phyloP scores from a whole-genome alignment of 2,113 vertebrate species.

The Conger conger region DNA sequence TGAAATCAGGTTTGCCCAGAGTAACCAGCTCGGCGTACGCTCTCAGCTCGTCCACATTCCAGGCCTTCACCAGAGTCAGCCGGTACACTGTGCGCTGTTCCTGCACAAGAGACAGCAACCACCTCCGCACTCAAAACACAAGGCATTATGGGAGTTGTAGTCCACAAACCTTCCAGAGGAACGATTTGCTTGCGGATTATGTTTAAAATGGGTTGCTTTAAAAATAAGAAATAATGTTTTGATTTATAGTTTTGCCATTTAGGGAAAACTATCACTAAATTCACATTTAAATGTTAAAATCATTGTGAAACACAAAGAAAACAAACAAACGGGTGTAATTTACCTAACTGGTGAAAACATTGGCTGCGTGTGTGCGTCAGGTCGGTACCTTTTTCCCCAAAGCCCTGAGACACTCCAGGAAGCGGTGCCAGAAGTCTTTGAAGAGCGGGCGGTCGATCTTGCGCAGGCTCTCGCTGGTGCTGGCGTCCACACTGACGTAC shows the following conservation, averaged over 20 bases:
- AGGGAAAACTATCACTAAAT: too few relatives aligned
- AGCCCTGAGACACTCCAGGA: conserved; percentile 87
- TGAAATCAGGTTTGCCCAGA: conserved; percentile 87
- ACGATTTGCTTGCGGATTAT: too few relatives aligned
- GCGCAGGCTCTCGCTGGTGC: conserved; percentile 89
- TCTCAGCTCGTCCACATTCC: conserved; percentile 91
- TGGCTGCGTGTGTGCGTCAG: neutral
- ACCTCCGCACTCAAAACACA: neutral
- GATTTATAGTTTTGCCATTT: too few relatives aligned
- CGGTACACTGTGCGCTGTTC: conserved; percentile 89
- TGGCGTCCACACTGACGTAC: conserved; percentile 93
- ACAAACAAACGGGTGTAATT: too few relatives aligned
- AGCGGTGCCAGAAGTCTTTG: conserved; percentile 96
- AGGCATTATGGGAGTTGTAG: too few relatives aligned
- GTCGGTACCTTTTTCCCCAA: conserved; percentile 86
- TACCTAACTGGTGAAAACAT: too few relatives aligned
- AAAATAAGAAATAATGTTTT: too few relatives aligned
- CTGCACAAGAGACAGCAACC: conserved; percentile 55
- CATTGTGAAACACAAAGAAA: too few relatives aligned
- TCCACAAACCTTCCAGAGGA: too few relatives aligned
- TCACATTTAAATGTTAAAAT: too few relatives aligned
- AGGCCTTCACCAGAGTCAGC: conserved; percentile 90
- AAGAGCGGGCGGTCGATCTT: conserved; percentile 94
- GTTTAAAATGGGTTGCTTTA: too few relatives aligned
- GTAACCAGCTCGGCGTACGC: conserved; percentile 85